Evolutionary conservation across 2,797 vertebrate genomes (phyloP).

Genomic region (Hapalemur alaotrensis): DNA sequence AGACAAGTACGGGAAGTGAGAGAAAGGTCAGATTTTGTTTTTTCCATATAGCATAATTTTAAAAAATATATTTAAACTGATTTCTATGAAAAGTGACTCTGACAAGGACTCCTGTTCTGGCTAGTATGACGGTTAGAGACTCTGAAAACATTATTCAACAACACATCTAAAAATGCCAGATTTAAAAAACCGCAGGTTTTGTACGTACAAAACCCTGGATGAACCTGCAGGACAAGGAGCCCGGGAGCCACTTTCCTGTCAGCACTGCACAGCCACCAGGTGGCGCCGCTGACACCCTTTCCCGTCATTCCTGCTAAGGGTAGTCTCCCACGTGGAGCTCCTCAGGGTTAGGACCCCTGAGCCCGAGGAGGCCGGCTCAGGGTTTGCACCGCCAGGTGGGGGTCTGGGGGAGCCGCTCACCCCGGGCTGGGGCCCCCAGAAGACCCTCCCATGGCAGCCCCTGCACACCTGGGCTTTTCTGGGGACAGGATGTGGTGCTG

Average conservation of each 20-base stretch:
- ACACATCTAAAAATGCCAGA: neutral
- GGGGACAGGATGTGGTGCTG: neutral
- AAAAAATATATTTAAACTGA: neutral
- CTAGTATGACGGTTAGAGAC: neutral
- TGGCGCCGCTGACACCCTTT: neutral
- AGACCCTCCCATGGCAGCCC: neutral
- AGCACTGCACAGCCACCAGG: too few relatives aligned
- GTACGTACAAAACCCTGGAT: neutral
- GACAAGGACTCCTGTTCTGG: neutral
- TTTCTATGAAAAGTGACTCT: neutral
- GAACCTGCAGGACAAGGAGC: neutral
- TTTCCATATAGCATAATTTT: neutral
- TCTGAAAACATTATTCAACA: neutral
- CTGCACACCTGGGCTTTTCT: neutral
- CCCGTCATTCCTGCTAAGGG: neutral
- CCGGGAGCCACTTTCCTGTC: too few relatives aligned
- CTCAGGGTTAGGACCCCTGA: too few relatives aligned
- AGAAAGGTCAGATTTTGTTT: too few relatives aligned
- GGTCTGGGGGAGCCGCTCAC: neutral
- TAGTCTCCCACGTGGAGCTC: neutral
- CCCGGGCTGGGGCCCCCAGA: neutral
- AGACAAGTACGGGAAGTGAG: too few relatives aligned
- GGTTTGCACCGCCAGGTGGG: neutral
- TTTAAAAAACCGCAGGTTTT: neutral
- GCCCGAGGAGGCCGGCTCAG: too few relatives aligned